Base-by-base conservation (phyloP, 2,113 vertebrate genomes). In the Halcyon senegalensis region DNA sequence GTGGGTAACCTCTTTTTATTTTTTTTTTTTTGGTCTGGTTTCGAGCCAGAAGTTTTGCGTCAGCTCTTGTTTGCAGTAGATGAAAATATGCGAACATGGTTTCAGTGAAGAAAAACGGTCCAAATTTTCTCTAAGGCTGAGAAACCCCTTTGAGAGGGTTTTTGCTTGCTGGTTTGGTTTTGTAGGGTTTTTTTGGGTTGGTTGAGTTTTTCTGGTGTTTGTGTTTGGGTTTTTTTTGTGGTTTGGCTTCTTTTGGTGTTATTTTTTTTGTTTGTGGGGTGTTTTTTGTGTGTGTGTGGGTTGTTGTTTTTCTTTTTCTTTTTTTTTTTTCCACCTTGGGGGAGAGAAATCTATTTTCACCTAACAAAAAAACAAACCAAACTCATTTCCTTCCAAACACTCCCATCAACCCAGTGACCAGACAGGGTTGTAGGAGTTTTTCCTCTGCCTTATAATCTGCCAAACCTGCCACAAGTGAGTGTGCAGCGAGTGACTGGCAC, bases 11-110 rank as follows among this genome's bases (percentile, higher is more conserved):
- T 69, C 13, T 15, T 7, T n/a, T n/a, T n/a, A n/a, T 62, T 75
- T 33, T 51, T 56, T 60, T 24, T 15, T 39, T 27, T 20, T 12
- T 23, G 23, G 53, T 11, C 55, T 90, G 67, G 41, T 66, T 3
- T 4, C 21, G 16, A 66, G 95, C 88, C 94, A 94, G 46, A 83
- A 66, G 12, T 48, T 86, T 94, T 92, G 59, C 85, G 74, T 94
- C 7, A 4, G 44, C 41, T 50, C n/a, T 85, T 88, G 55, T 69
- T 93, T 86, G 44, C 28, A 74, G 50, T 35, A 66, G 79, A 72
- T 33, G 23, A 39, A 80, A 93, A 83, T 39, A 73, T 17, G 44
- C 76, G 83, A 89, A 50, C 77, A 37, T 16, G n/a, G 6, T 35
- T 93, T 83, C 63, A 84, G 17, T 51, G 82, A 73, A 69, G 16